Percentiles rank a stretch among this genome's conserved stretches.
phyloP scores from a whole-genome alignment of 2,113 vertebrate genomes.

The Anser cygnoides region DNA sequence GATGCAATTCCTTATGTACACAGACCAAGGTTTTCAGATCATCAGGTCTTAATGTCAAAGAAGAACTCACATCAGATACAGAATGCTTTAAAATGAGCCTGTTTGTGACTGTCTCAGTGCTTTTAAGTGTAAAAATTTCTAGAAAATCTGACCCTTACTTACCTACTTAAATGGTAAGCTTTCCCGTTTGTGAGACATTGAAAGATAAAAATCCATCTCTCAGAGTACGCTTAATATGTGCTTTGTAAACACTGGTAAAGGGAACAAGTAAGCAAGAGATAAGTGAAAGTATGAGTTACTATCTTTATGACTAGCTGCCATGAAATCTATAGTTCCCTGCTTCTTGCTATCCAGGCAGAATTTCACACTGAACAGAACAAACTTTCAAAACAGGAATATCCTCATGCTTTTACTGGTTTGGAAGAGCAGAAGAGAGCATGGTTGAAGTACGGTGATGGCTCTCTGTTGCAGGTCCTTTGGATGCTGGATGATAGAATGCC shows the following conservation, averaged over 20 bases:
- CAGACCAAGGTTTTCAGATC: not conserved
- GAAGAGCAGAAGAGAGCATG: not conserved
- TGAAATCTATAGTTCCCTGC: not conserved
- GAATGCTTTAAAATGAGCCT: not conserved
- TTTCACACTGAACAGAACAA: not conserved
- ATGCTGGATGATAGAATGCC: not conserved
- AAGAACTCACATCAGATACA: not conserved
- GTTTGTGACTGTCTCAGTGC: not conserved
- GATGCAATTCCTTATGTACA: not conserved
- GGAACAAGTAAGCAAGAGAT: not conserved
- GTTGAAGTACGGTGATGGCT: too few relatives aligned
- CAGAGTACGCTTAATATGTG: not conserved
- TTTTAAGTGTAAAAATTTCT: not conserved
- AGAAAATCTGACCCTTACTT: not conserved
- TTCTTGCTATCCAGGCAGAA: not conserved
- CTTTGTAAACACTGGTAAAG: not conserved
- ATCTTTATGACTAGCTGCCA: not conserved
- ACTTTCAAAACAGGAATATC: not conserved
- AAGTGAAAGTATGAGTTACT: not conserved
- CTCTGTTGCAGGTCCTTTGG: not conserved
- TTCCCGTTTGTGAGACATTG: not conserved
- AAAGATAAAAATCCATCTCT: not conserved
- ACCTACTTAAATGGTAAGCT: not conserved
- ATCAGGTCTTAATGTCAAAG: not conserved
- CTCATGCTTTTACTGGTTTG: not conserved